Evolutionary conservation across 1,140 invertebrate species (phyloP), one percentile per base, ranked within the genome.

Genomic region (Heliconius eleuchia): DNA sequence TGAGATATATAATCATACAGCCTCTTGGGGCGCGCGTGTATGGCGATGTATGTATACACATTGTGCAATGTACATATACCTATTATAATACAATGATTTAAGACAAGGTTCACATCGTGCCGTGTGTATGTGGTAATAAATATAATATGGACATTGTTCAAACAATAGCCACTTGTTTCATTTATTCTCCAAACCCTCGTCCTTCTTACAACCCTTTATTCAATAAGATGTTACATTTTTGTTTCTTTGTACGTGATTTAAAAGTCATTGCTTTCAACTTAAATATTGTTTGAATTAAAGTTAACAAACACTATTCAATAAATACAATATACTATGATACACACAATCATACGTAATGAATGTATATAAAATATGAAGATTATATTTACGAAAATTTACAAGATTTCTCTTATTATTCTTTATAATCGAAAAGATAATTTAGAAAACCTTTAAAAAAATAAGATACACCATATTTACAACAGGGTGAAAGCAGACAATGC

Each of bases 71-170:
- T 96, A 96, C 95, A 96, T 96, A 95, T 95, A 95, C 91, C 93
- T 95, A 95, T 92, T 94, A 95, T 94, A 94, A 95, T 95, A 95
- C 93, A 95, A 96, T 96, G 96, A 96, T 95, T 96, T 96, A 97
- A 96, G 96, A 96, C 96, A 96, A 97, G 96, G 96, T 97, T 97
- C 96, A 97, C 96, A 96, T 97, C 96, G 96, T 97, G 96, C 96
- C 96, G 96, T 97, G 96, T 97, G 96, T 97, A 97, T 96, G 96
- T 97, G 96, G 96, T 96, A 96, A 96, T 96, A 96, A 96, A 97
- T 96, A 97, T 96, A 97, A 97, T 97, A 97, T 97, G 96, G 96
- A 97, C 96, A 97, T 97, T 97, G 96, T 97, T 97, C 96, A 97
- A 96, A 95, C 95, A 95, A 94, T 94, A 93, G 91, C 87, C 89